Percentiles rank a stretch among this genome's conserved stretches.
phyloP scores from a whole-genome alignment of 2,797 vertebrate genomes.

The Tarsius wallacei region DNA sequence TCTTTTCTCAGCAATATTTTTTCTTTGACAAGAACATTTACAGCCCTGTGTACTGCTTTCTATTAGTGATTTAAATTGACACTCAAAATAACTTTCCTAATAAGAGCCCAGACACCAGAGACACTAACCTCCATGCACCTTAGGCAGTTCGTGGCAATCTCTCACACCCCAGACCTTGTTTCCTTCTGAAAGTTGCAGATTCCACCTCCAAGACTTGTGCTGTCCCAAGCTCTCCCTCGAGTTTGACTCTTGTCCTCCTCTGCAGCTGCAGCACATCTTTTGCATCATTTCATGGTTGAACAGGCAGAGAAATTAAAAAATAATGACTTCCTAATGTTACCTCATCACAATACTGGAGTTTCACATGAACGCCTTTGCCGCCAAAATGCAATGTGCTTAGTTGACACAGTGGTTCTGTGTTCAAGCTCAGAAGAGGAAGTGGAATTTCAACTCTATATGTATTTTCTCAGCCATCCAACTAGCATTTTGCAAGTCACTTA shows the following conservation, averaged over 20 bases:
- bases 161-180: background rate
- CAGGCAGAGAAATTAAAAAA: conserved; percentile 74
- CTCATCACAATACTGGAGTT: conserved; percentile 65
- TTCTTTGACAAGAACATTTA: background rate
- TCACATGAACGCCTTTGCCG: conserved; percentile 53
- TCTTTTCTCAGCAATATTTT: background rate
- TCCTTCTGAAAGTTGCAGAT: background rate
- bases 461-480: background rate
- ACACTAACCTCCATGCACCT: background rate
- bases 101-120: background rate
- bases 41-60: background rate
- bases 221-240: background rate
- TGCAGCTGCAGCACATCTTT: conserved; percentile 31
- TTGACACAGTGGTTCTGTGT: background rate
- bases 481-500: background rate
- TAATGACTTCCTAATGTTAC: conserved; percentile 70
- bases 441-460: background rate
- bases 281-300: conserved; percentile 49
- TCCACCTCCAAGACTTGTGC: background rate
- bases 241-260: background rate
- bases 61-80: conserved; percentile 30
- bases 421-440: background rate
- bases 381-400: conserved; percentile 42
- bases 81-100: background rate
- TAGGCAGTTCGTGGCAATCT: background rate